Conservation (phyloP, 2,113 vertebrate species). For the Burhinus bistriatus region DNA sequence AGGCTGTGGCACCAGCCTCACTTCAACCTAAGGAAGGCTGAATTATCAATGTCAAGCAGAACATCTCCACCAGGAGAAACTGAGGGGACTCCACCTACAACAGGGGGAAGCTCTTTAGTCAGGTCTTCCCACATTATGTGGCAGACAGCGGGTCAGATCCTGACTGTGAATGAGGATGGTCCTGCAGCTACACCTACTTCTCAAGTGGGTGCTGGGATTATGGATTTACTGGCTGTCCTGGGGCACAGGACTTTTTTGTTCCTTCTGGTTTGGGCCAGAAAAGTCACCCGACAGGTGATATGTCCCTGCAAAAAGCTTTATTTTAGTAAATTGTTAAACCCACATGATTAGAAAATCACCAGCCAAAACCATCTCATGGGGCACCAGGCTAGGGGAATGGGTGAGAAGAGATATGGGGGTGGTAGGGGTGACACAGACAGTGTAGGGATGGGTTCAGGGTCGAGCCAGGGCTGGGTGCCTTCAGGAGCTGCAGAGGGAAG, state of each 20-base stretch:
- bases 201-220: not conserved
- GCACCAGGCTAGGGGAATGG: not conserved
- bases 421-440: not conserved
- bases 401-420: not conserved
- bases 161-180: not conserved
- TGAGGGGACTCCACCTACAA: not conserved
- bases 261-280: not conserved
- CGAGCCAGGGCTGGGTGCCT: not conserved
- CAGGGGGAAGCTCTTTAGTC: not conserved
- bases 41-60: not conserved
- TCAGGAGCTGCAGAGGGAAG: not conserved
- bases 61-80: not conserved
- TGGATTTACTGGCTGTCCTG: not conserved
- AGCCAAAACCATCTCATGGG: not conserved
- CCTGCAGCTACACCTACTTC: not conserved
- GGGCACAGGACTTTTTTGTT: not conserved
- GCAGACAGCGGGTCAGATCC: not conserved
- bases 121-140: not conserved
- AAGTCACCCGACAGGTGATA: not conserved
- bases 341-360: not conserved
- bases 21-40: not conserved
- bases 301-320: not conserved
- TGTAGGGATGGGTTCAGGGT: not conserved
- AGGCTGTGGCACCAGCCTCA: not conserved
- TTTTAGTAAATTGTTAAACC: not conserved